phyloP scores from a whole-genome alignment of 2,797 vertebrate genomes.

The Rousettus madagascariensis region DNA sequence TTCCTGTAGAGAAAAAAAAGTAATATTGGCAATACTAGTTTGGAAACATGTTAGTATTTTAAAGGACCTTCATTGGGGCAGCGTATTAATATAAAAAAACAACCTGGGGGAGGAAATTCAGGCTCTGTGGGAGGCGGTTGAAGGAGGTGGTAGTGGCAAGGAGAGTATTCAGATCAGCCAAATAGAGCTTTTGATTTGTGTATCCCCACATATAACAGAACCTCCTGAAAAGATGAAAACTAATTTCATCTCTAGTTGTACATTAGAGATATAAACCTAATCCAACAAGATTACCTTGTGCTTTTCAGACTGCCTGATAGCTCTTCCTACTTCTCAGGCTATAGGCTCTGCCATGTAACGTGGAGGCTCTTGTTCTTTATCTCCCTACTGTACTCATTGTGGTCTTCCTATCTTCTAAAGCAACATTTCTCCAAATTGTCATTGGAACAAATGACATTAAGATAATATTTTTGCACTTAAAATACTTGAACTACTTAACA shows the following conservation, averaged over 20 bases:
- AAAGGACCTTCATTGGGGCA: not conserved
- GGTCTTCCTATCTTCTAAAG: not conserved
- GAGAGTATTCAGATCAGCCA: not conserved
- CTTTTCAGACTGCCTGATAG: not conserved
- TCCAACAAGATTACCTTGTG: not conserved
- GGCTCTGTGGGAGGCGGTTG: not conserved
- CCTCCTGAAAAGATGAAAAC: not conserved
- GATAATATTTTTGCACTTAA: not conserved
- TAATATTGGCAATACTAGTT: not conserved
- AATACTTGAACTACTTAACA: not conserved
- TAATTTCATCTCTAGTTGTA: not conserved
- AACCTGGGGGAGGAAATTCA: not conserved
- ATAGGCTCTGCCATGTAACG: not conserved
- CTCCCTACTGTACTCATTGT: not conserved
- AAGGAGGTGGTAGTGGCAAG: not conserved
- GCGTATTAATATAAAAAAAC: not conserved
- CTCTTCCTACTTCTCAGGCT: not conserved
- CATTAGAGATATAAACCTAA: not conserved
- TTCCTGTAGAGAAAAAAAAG: not conserved
- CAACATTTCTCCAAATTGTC: not conserved
- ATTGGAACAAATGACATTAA: not conserved
- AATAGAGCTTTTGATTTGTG: not conserved
- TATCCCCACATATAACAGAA: not conserved
- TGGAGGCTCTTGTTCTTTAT: fast-evolving
- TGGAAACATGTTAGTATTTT: not conserved